Conservation (phyloP, 2,113 vertebrate species). For the Atlantisia rogersi region DNA sequence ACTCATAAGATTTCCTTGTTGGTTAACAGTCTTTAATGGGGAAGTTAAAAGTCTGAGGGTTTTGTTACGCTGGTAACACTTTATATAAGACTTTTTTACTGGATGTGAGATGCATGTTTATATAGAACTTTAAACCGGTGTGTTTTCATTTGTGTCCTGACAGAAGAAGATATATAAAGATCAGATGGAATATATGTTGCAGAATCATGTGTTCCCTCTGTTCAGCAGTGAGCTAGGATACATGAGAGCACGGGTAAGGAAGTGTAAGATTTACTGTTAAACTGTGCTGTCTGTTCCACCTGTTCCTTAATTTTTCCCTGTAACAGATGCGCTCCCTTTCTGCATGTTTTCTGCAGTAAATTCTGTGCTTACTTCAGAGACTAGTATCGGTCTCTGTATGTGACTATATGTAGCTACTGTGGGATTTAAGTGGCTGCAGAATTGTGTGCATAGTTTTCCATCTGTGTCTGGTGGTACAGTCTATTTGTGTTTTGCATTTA, state of each 20-base stretch:
- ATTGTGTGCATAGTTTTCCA: slow-evolving; percentile 75
- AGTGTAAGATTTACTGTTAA: neutral
- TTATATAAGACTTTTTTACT: neutral
- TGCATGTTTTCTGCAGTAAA: neutral
- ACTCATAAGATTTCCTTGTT: neutral
- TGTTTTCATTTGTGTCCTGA: slow-evolving; percentile 40
- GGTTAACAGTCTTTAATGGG: neutral
- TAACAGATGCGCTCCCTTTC: neutral
- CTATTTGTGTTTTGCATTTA: slow-evolving; percentile 75
- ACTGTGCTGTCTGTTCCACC: neutral
- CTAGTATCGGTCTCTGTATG: neutral
- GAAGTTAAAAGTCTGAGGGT: neutral
- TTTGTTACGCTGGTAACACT: neutral
- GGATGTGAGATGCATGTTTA: neutral
- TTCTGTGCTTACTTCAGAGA: neutral
- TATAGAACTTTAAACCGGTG: neutral
- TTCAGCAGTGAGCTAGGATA: slow-evolving; percentile 96
- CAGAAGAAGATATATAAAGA: slow-evolving; percentile 99
- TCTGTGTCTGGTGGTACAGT: slow-evolving; percentile 77
- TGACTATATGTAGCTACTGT: neutral
- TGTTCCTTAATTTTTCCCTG: neutral
- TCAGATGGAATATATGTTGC: slow-evolving; percentile 99
- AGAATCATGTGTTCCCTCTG: slow-evolving; percentile 96
- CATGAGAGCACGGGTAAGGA: slow-evolving; percentile 95
- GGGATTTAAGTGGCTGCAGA: slow-evolving; percentile 60